Base-by-base conservation (phyloP, 2,797 vertebrate species). In the Myripristis murdjan region DNA sequence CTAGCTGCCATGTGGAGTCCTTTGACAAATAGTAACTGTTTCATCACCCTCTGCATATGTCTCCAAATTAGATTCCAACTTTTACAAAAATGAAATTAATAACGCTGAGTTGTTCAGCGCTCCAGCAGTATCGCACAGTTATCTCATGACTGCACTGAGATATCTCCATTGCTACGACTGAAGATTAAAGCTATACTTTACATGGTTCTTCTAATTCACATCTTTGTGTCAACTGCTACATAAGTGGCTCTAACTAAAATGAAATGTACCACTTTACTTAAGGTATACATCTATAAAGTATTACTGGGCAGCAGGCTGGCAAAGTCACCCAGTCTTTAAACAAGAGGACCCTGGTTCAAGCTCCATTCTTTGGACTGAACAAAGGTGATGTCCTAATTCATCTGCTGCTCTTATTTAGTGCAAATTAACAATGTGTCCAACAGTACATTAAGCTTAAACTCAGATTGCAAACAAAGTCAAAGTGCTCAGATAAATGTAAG, bases 151-250 rank as follows among this genome's bases (percentile, higher is more conserved):
- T 8, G 61, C 11, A 24, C 20, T 26, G 33, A 3, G 4, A 4
- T 70, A 6, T 26, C 61, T n/a, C 18, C 23, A 6, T 6, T 20
- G 46, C 56, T 71, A 71, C 46, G 2, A 48, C 15, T 26, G 31
- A 61, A 59, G 22, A 33, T 9, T 60, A 64, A 57, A 69, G 24
- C 51, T 65, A 10, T 6, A 59, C 46, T 47, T 79, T 3, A 71
- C 24, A 23, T 1, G 39, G 35, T 49, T 51, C 26, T n/a, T 26
- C 56, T 16, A 59, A 11, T 28, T 53, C 51, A 28, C 39, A 61
- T 9, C 18, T 75, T 20, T 15, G 60, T 48, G 1, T 62, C 10
- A 80, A 56, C 69, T 80, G 72, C 84, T 85, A 81, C 73, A 70
- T 60, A 16, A 24, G 4, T 6, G 10, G 64, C 35, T 7, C 8